Evolutionary conservation across 2,113 vertebrate species (phyloP), one percentile per base, ranked within the genome.

Genomic region (Dicentrarchus labrax): DNA sequence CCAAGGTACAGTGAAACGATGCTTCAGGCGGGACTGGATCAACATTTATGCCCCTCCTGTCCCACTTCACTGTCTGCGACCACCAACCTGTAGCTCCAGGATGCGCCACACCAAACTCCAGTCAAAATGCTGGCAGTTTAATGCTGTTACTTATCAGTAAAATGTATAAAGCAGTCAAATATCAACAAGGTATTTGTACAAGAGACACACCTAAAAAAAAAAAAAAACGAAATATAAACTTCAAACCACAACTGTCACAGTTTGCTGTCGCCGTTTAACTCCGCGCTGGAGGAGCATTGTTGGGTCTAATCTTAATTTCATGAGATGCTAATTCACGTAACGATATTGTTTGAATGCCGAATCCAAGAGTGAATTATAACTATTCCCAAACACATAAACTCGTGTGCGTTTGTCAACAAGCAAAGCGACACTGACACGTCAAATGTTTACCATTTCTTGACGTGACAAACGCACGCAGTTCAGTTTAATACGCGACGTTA

Each of bases 81-180:
- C 39, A 45, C 8, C 2, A 38, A 72, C 48, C 67, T 64, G 67
- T 13, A 53, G 61, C 69, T 78, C 24, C 54, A 59, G 19, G 38
- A 36, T 6, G 61, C 1, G 1, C 5, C 38, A 13, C n/a, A 41
- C 51, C 64, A 51, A 51, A 65, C 16, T 77, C 13, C 72, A 53
- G 43, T n/a, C 80, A 69, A 30, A 57, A 53, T 7, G 0, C 3
- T 15, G 13, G 0, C 5, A 21, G 0, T 72, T 76, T 7, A 59
- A 19, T 5, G 8, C 0, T 2, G 53, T 5, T 22, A 16, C 2
- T 12, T 39, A 39, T 19, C 12, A n/a, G 6, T 0, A 0, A 2
- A 9, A 6, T 10, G 38, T 2, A 5, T 45, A 19, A 22, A 21
- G 17, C 5, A 4, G 56, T 17, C 13, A 53, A 36, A n/a, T 11